Evolutionary conservation across 23 tunicate species (phyloP), one percentile per base, ranked within the genome.

Genomic region (Ciona savignyi): DNA sequence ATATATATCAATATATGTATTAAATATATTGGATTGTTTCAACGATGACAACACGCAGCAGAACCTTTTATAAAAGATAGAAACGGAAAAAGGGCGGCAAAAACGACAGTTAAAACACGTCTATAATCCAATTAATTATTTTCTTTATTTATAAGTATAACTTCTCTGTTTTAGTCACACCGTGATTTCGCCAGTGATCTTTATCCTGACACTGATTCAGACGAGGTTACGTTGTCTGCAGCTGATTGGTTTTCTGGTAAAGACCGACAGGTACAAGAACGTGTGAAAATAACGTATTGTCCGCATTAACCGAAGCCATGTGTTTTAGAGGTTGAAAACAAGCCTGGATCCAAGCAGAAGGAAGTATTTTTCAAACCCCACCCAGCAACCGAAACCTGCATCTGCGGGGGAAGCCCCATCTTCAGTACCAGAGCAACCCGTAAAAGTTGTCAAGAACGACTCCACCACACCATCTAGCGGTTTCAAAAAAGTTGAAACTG

Each of bases 121-220:
- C n/a, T n/a, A n/a, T n/a, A n/a, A n/a, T n/a, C n/a, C n/a, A n/a
- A n/a, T n/a, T n/a, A n/a, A n/a, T n/a, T n/a, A n/a, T n/a, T n/a
- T n/a, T n/a, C n/a, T n/a, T n/a, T n/a, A n/a, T n/a, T n/a, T n/a
- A n/a, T n/a, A n/a, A n/a, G n/a, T n/a, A n/a, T n/a, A n/a, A n/a
- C 20, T 61, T 68, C 51, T 25, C 60, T 62, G 35, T 79, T 80
- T 25, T 73, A 91, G 97, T 79, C 87, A 15, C 77, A 86, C 60
- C 34, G 73, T 2, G 97, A 91, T 29, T 91, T 91, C 25, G 81
- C 80, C 25, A 11, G 65, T 6, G 97, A 91, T 35, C 64, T 91
- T 42, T 91, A 78, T 68, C 97, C 97, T 2, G 86, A 84, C 65
- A 91, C 97, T 0, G 80, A 69, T 23, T 81, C 87, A 3, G 91